These are phyloP conservation scores for Onychomys arenicola DNA, from an alignment of 2,797 vertebrate genomes.

Conservation along the genomic window DNA sequence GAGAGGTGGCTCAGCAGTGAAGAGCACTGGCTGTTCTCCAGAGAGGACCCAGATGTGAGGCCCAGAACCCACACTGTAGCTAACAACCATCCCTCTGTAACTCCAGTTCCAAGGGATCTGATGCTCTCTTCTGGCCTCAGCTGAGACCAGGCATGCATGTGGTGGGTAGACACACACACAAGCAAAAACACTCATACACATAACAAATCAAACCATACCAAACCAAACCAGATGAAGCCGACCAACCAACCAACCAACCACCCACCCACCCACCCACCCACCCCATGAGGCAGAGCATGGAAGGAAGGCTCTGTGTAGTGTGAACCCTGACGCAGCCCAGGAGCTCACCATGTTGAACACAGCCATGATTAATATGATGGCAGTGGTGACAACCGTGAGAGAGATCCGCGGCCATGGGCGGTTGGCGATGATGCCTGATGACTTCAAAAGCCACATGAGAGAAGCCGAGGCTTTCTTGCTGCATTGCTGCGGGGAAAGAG, in stretches of 20 bases:
- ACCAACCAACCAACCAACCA: too few relatives aligned
- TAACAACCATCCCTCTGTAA: not conserved
- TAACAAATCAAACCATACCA: not conserved
- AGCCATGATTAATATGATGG: conserved; percentile 96
- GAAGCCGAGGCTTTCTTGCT: conserved; percentile 93
- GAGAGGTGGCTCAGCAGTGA: not conserved
- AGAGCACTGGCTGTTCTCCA: not conserved
- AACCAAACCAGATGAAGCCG: not conserved
- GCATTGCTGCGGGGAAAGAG: conserved; percentile 90
- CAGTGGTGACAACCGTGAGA: conserved; percentile 94
- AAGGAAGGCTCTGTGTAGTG: accelerated
- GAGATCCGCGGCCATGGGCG: conserved; percentile 96
- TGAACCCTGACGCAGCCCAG: not conserved
- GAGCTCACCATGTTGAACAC: conserved; percentile 98
- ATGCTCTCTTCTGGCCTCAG: not conserved
- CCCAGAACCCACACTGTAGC: too few relatives aligned
- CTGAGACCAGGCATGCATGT: not conserved
- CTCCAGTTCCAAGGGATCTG: not conserved
- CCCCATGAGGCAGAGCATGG: not conserved
- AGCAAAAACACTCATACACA: not conserved
- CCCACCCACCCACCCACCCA: not conserved
- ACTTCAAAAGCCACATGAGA: conserved; percentile 93
- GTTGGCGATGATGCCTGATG: conserved; percentile 95
- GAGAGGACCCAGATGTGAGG: not conserved
- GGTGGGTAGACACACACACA: not conserved